Conservation (phyloP, 2,113 vertebrate genomes). For the Pollimyrus isidori region DNA sequence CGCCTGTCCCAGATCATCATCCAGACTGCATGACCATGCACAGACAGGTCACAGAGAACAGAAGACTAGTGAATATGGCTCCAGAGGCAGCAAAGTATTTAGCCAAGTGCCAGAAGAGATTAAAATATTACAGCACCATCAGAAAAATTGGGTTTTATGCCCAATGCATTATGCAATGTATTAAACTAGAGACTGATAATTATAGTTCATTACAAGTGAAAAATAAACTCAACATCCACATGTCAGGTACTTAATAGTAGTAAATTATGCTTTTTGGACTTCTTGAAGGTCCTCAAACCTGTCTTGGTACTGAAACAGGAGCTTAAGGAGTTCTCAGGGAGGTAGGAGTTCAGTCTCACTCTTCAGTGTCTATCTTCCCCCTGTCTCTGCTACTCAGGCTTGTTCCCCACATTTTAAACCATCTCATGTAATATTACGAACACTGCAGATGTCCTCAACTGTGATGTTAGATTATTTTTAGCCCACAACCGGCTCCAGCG, state of each 20-base stretch:
- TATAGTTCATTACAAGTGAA: not conserved
- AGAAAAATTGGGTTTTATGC: not conserved
- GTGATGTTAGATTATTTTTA: not conserved
- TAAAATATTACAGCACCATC: not conserved
- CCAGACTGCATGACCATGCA: not conserved
- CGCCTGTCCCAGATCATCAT: not conserved
- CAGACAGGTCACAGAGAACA: not conserved
- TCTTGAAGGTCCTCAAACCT: not conserved
- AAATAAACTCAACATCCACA: not conserved
- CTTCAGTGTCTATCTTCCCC: not conserved
- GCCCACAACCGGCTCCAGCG: not conserved
- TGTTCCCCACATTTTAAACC: not conserved
- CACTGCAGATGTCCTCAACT: conserved; percentile 7
- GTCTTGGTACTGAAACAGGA: not conserved
- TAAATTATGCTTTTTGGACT: not conserved
- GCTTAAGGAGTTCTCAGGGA: not conserved
- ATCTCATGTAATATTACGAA: conserved; percentile 12
- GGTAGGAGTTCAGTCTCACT: not conserved
- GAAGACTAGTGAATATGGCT: not conserved
- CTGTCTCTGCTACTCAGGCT: conserved; percentile 3
- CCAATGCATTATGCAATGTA: not conserved
- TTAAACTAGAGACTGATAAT: not conserved
- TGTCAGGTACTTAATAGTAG: not conserved
- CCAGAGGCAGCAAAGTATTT: not conserved
- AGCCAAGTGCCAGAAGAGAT: not conserved